Evolutionary conservation across 2,888 invertebrate genomes (phyloP).

Genomic region (Alloplasta piceator): DNA sequence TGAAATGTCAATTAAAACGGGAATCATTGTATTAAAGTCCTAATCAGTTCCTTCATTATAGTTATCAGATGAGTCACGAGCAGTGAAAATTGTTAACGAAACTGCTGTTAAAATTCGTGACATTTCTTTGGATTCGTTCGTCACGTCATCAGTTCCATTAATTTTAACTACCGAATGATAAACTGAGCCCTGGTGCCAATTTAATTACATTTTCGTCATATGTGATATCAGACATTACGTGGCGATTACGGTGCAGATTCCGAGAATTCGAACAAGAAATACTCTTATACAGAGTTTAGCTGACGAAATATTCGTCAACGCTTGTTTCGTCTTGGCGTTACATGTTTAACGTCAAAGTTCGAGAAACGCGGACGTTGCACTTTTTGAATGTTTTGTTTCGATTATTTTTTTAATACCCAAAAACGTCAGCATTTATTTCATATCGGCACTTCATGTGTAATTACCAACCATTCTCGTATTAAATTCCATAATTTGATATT

Average conservation of each 20-base stretch:
- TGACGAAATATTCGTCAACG: conserved; percentile 45
- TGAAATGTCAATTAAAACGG: too few relatives aligned
- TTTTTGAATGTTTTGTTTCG: conserved; percentile 35
- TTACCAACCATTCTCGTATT: not conserved
- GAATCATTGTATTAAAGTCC: too few relatives aligned
- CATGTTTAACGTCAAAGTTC: conserved; percentile 26
- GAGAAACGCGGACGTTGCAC: conserved; percentile 50
- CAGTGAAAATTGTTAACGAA: not conserved
- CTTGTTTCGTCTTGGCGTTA: conserved; percentile 36
- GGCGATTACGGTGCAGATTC: conserved; percentile 35
- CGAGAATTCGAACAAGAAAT: conserved; percentile 18
- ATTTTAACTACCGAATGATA: not conserved
- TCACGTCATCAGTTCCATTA: not conserved
- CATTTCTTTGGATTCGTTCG: too few relatives aligned
- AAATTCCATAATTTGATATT: too few relatives aligned
- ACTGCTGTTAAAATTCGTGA: not conserved
- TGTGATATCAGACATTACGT: conserved; percentile 22
- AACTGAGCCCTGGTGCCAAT: conserved; percentile 1
- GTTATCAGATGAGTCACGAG: too few relatives aligned
- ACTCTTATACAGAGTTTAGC: conserved; percentile 10
- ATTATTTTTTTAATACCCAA: conserved; percentile 7
- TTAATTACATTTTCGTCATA: conserved; percentile 34
- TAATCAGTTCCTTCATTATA: too few relatives aligned
- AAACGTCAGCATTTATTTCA: not conserved
- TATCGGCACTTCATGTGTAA: not conserved